Conservation (phyloP, 2,888 invertebrate genomes). For the Cerastis leucographa region DNA sequence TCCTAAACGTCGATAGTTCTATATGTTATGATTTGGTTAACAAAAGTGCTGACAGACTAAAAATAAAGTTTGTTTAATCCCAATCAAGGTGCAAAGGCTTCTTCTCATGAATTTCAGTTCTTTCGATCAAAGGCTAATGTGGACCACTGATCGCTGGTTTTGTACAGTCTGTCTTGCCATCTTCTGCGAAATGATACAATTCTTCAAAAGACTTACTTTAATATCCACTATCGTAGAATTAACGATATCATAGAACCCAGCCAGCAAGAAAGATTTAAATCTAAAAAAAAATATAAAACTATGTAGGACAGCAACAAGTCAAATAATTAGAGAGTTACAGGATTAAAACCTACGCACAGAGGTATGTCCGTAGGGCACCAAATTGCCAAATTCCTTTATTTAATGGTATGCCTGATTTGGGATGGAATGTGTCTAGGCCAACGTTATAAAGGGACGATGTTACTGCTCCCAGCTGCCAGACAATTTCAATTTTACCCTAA, state of each 20-base stretch:
- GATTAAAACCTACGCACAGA: background rate
- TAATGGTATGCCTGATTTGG: constrained; percentile 56
- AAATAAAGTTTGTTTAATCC: background rate
- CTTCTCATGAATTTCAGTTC: background rate
- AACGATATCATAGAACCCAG: background rate
- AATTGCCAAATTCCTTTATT: constrained; percentile 60
- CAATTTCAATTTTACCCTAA: constrained; percentile 43
- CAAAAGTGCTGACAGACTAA: background rate
- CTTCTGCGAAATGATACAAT: background rate
- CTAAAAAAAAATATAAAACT: background rate
- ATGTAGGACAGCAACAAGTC: constrained; percentile 5
- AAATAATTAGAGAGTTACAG: constrained; percentile 3
- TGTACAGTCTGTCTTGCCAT: background rate
- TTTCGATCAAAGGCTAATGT: background rate
- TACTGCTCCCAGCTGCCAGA: constrained; percentile 24
- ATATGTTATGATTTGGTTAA: background rate
- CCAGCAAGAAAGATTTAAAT: background rate
- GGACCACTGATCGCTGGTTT: background rate
- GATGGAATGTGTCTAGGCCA: constrained; percentile 54
- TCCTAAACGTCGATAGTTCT: background rate
- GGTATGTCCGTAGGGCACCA: constrained; percentile 25
- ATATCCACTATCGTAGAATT: background rate
- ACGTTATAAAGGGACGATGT: constrained; percentile 36
- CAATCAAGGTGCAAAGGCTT: background rate
- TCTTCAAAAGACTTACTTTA: background rate